Percentiles rank a stretch among this genome's conserved stretches.
Evolutionary conservation across 2,113 vertebrate genomes (phyloP).

Genomic region (Colius striatus): DNA sequence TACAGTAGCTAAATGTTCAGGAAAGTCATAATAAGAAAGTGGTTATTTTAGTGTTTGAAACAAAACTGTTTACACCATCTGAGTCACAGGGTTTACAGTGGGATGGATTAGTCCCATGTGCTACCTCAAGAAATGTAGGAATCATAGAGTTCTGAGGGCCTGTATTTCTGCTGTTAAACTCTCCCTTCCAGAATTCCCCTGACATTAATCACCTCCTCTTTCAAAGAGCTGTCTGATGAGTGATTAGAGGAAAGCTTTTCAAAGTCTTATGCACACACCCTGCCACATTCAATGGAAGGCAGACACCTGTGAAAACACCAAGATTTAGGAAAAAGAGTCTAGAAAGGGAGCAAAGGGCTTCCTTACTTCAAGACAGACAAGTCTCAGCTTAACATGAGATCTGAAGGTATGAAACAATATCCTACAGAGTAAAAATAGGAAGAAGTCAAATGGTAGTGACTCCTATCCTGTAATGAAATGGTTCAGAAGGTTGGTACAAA

Average conservation of each 20-base stretch:
- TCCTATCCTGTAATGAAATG: neutral
- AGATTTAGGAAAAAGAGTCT: neutral
- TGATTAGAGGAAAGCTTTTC: neutral
- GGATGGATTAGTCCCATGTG: neutral
- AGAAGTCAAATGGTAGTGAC: neutral
- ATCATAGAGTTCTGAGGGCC: neutral
- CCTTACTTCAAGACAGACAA: neutral
- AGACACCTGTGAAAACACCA: neutral
- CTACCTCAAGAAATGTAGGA: neutral
- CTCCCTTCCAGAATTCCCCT: neutral
- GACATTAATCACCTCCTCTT: neutral
- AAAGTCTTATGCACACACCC: neutral
- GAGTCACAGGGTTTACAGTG: neutral
- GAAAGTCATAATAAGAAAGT: neutral
- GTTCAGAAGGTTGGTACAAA: neutral
- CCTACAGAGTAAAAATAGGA: neutral
- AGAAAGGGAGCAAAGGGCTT: neutral
- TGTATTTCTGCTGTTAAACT: neutral
- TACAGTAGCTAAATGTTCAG: neutral
- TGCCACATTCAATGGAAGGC: neutral
- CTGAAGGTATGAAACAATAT: neutral
- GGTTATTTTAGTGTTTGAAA: neutral
- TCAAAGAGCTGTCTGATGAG: neutral
- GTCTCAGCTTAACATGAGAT: neutral
- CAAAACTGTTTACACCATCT: neutral